phyloP scores from a whole-genome alignment of 1,140 invertebrate species.

The Zaprionus davidi region DNA sequence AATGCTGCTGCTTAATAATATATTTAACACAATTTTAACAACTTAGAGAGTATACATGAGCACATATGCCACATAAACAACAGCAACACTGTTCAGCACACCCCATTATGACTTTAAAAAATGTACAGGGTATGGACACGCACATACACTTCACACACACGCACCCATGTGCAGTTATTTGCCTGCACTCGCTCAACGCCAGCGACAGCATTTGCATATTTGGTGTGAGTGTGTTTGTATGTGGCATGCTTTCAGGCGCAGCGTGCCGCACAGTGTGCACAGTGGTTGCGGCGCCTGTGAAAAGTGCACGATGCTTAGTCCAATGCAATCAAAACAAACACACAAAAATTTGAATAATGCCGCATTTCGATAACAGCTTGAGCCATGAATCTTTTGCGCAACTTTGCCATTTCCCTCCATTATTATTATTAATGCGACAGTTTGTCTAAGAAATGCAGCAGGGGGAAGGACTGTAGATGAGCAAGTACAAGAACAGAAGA shows the following conservation, averaged over 20 bases:
- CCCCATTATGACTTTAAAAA: not conserved
- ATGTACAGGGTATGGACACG: not conserved
- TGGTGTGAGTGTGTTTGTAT: not conserved
- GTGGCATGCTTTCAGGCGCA: slow-evolving; percentile 66
- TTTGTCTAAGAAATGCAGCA: not conserved
- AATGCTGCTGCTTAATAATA: too few species aligned
- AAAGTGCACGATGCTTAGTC: slow-evolving; percentile 30
- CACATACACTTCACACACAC: slow-evolving; percentile 13
- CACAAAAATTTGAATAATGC: slow-evolving; percentile 28
- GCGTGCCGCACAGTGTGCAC: slow-evolving; percentile 62
- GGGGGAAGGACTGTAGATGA: not conserved
- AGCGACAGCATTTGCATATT: slow-evolving; percentile 54
- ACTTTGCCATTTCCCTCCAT: not conserved
- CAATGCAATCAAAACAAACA: slow-evolving; percentile 1
- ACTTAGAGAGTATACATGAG: not conserved
- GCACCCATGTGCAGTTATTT: not conserved
- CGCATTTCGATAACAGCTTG: slow-evolving; percentile 16
- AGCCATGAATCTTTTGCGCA: not conserved
- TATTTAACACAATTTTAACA: too few species aligned
- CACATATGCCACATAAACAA: not conserved
- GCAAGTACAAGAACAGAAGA: not conserved
- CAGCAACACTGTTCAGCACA: not conserved
- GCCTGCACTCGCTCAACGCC: slow-evolving; percentile 3
- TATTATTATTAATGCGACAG: not conserved
- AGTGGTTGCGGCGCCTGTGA: slow-evolving; percentile 34